Conservation (phyloP, 2,113 vertebrate genomes). For the Gila orcuttii region DNA sequence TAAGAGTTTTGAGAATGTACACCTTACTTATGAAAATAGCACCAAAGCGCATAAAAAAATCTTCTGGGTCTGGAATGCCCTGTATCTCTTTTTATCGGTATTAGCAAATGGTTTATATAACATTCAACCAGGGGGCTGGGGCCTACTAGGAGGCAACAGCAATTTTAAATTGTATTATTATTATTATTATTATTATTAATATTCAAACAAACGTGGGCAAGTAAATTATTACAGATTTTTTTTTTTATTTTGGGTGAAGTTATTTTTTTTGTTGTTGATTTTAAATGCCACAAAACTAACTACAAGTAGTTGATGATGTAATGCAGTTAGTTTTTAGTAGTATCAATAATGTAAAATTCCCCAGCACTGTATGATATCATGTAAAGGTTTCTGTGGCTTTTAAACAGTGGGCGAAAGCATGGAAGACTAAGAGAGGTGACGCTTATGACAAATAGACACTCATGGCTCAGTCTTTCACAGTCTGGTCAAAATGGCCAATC, state of each 20-base stretch:
- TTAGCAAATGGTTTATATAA: neutral
- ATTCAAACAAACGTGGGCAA: neutral
- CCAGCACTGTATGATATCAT: neutral
- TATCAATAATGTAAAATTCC: neutral
- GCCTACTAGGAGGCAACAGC: neutral
- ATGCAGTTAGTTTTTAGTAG: neutral
- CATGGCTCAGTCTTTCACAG: constrained; percentile 39
- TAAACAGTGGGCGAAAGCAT: neutral
- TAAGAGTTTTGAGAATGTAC: no score
- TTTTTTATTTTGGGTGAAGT: no score
- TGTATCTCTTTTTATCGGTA: neutral
- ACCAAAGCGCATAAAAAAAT: neutral
- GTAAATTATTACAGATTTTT: neutral
- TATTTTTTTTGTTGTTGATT: no score
- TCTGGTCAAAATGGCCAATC: constrained; percentile 45
- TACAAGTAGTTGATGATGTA: neutral
- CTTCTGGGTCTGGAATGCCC: neutral
- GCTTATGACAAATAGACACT: constrained; percentile 48
- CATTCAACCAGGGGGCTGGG: neutral
- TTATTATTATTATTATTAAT: neutral
- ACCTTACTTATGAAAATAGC: no score
- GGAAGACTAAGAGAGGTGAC: constrained; percentile 29
- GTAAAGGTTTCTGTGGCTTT: constrained; percentile 17
- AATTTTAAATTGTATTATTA: neutral
- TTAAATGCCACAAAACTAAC: no score